These are phyloP conservation scores for Epinotia brunnichana DNA, from an alignment of 2,888 invertebrate species.

Conservation along the genomic window DNA sequence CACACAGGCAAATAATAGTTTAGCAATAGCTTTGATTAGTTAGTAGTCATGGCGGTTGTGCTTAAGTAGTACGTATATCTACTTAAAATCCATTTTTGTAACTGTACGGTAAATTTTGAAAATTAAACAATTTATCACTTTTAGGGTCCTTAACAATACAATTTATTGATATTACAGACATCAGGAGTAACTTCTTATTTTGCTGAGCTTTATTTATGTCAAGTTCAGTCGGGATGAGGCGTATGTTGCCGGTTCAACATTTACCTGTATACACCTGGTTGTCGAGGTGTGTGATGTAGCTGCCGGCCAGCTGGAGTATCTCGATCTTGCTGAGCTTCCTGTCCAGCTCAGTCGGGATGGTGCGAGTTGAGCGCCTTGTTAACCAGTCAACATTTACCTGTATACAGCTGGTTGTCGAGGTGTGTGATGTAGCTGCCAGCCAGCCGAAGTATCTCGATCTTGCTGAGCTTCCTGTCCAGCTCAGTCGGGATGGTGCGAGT, in stretches of 20 bases:
- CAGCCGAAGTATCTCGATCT: conserved; percentile 95
- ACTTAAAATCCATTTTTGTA: too few relatives aligned
- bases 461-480: conserved; percentile 96
- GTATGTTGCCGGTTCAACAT: conserved; percentile 65
- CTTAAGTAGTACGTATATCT: too few relatives aligned
- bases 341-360: conserved; percentile 98
- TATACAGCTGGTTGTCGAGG: conserved; percentile 88
- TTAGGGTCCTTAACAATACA: too few relatives aligned
- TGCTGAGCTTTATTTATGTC: conserved; percentile 96
- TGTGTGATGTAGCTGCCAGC: conserved; percentile 98
- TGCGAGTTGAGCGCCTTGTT: conserved; percentile 56
- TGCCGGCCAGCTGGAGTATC: conserved; percentile 93
- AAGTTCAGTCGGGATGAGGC: conserved; percentile 96
- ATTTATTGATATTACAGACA: too few relatives aligned
- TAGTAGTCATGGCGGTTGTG: too few relatives aligned
- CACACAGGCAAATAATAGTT: too few relatives aligned
- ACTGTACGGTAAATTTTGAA: too few relatives aligned
- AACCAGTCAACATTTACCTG: conserved; percentile 84
- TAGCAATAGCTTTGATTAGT: too few relatives aligned
- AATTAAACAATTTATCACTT: too few relatives aligned
- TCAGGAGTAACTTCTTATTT: conserved; percentile 84
- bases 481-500: conserved; percentile 93
- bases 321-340: conserved; percentile 98
- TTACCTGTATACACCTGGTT: conserved; percentile 87
- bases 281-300: conserved; percentile 86